phyloP scores from a whole-genome alignment of 2,888 invertebrate species.

The Drosophila maculinotata region DNA sequence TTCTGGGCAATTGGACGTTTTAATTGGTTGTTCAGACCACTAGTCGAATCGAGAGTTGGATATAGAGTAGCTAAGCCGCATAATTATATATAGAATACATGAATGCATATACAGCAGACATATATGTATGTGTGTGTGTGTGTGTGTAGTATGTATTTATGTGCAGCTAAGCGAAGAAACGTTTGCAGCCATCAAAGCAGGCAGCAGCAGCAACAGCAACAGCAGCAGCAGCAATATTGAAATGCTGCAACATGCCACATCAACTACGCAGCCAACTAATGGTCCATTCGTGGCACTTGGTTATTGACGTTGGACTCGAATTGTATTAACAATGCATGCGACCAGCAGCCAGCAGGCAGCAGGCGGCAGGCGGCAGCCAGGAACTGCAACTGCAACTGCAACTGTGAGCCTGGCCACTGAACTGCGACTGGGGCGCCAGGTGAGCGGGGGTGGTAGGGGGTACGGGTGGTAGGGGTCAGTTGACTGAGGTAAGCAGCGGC shows the following conservation, averaged over 20 bases:
- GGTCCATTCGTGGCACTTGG: conserved; percentile 82
- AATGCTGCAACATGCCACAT: conserved; percentile 52
- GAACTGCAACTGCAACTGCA: conserved; percentile 23
- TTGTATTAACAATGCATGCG: conserved; percentile 81
- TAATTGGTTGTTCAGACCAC: too few relatives aligned
- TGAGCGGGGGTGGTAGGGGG: not conserved
- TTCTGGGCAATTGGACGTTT: conserved; percentile 61
- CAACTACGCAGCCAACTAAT: conserved; percentile 73
- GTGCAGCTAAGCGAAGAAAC: conserved; percentile 54
- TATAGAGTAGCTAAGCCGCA: conserved; percentile 35
- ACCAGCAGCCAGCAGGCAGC: too few relatives aligned
- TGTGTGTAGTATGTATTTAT: conserved; percentile 19
- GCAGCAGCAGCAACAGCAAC: conserved; percentile 23
- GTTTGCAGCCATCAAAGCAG: conserved; percentile 54
- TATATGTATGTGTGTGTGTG: conserved; percentile 1
- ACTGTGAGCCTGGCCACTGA: conserved; percentile 35
- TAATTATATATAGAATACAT: conserved; percentile 60
- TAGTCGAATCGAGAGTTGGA: conserved; percentile 19
- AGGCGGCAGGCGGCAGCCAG: conserved; percentile 26
- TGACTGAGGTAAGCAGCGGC: conserved; percentile 36
- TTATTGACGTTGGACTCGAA: conserved; percentile 80
- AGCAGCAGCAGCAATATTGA: conserved; percentile 17
- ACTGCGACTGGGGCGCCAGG: conserved; percentile 23
- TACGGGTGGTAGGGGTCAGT: not conserved
- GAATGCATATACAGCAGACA: conserved; percentile 11